Base-by-base conservation (phyloP, 2,888 invertebrate species). In the Zygothrica quintamaculata region DNA sequence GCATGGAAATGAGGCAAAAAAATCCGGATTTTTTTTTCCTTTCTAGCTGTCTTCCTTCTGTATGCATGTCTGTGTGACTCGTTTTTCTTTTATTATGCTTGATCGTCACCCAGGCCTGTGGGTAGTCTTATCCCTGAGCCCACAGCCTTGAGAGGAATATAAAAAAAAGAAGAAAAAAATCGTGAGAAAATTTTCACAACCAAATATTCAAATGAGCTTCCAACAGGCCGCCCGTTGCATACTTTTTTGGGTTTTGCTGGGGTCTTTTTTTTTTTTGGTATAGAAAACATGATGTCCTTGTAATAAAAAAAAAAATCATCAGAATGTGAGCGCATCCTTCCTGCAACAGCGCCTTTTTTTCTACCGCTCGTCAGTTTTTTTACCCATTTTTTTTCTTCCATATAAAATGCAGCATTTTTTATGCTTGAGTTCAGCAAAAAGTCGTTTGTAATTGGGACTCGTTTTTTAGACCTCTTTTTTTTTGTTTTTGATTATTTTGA, bases 1-100 rank as follows among this genome's bases (percentile, higher is more conserved):
- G 77, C 86, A 87, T 89, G 70, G 86, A 88, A 89, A 88, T 86
- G 82, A 87, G 86, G 88, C 73, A 89, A 89, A 89, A 68, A 89
- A 90, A 81, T 79, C 84, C 71, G 82, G 86, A 87, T 88, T 89
- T 89, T 86, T 88, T 81, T 78, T 74, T 42, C 42, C 15, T 34
- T 2, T 22, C 59, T 48, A 12, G 55, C 62, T 76, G 73, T 73
- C 66, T 81, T 72, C 51, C 59, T 73, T 59, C 34, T 65, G 16
- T 48, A 56, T 81, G 57, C 59, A 57, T 60, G 56, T 62, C 66
- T 48, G 59, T 81, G 59, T 61, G 60, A 61, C 53, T 62, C 70
- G 50, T 65, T 58, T n/a, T n/a, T n/a, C 47, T 60, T 50, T 51
- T 60, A 59, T 68, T 80, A 76, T 87, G 67, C 73, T 87, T 74